Conservation (phyloP, 2,797 vertebrate species). For the Micropoecilia bifurca region DNA sequence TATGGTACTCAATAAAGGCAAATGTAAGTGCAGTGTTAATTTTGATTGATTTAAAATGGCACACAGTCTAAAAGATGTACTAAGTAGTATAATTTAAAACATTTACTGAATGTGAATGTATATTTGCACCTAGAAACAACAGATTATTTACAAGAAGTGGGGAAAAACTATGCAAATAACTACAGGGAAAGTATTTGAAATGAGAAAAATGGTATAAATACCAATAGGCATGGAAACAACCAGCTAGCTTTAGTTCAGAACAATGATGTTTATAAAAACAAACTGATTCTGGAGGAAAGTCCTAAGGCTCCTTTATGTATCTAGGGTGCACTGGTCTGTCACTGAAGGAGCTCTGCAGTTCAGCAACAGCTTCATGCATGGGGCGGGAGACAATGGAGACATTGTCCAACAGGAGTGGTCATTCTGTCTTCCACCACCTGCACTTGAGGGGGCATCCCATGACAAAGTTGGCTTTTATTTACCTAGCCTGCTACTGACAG, state of each 20-base stretch:
- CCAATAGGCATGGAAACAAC: not conserved
- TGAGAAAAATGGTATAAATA: not conserved
- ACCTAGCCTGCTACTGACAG: not conserved
- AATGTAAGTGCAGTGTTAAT: no score
- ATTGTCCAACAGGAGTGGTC: not conserved
- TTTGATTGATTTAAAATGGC: not conserved
- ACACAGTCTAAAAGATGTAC: not conserved
- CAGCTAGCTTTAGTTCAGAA: not conserved
- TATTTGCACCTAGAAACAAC: no score
- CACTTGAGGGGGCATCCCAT: not conserved
- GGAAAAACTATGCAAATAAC: not conserved
- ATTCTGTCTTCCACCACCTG: not conserved
- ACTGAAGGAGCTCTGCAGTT: not conserved
- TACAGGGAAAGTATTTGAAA: not conserved
- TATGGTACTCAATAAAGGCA: no score
- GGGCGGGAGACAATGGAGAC: not conserved
- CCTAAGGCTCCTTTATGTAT: not conserved
- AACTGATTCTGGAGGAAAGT: not conserved
- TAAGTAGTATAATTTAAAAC: not conserved
- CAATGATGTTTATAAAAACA: not conserved
- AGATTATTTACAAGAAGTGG: not conserved
- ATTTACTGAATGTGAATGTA: no score
- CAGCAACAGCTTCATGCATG: not conserved
- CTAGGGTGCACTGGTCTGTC: not conserved
- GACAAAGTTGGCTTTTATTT: not conserved